Base-by-base conservation (phyloP, 2,888 invertebrate genomes). In the Hydropsyche betteni region DNA sequence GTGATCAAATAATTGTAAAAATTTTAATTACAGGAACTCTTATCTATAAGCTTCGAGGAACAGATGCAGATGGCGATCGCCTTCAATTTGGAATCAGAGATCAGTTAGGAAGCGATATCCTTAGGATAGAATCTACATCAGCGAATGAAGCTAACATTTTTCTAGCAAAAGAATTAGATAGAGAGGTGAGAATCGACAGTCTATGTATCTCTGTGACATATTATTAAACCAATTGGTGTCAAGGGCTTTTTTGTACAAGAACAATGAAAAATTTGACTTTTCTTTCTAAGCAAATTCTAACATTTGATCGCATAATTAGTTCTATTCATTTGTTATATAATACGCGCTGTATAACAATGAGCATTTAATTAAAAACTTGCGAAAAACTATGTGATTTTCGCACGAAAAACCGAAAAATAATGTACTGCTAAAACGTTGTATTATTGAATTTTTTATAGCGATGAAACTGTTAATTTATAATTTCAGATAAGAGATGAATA, bases 101-200 rank as follows among this genome's bases (percentile, higher is more conserved):
- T 80, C 92, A 94, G 81, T 89, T 91, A 69, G 94, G 93, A 81
- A 93, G 93, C 85, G 93, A 95, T 84, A 91, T 96, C 80, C 91
- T 97, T 83, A 90, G 92, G 83, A 91, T 97, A 81, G 94, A 95
- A 87, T 94, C 92, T 85, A 89, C 91, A 81, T 92, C 92, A 81
- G 87, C 90, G 81, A 93, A 91, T 84, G 94, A 95, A 89, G 96
- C 96, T 81, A 92, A 95, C 85, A 90, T 97, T 82, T 95, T 93
- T 86, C 89, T 97, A 84, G 92, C 93, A 85, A 94, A 94, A 88
- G 92, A 94, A 86, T 89, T 97, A 82, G 97, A 97, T 87, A 90
- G 96, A 86, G 97, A 97, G 90, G 95, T 94, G 85, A 85, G 44
- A 44, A 44, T 44, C 44, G 44, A 44, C 6, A 44, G 3, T 44